phyloP scores from a whole-genome alignment of 2,797 vertebrate genomes.

The Microtus californicus region DNA sequence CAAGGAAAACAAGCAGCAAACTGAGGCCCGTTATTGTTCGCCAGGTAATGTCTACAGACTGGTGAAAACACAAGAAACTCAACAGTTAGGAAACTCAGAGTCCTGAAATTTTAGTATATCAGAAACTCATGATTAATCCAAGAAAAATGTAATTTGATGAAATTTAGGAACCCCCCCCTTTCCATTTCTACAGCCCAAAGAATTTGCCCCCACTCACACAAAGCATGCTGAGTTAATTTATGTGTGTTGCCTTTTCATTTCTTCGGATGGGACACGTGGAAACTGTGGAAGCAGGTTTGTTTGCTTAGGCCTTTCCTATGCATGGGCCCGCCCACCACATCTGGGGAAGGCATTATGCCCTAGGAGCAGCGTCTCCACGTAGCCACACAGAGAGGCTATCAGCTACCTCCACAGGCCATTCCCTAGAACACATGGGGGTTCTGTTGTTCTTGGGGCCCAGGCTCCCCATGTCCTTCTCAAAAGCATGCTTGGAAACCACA shows the following conservation, averaged over 20 bases:
- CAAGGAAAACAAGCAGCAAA: background rate
- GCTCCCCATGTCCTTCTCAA: constrained; percentile 57
- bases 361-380: background rate
- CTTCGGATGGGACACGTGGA: constrained; percentile 8
- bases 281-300: constrained; percentile 16
- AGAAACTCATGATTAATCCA: background rate
- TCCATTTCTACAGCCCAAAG: background rate
- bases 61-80: background rate
- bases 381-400: constrained; percentile 16
- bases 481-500: constrained; percentile 76
- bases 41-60: background rate
- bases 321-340: background rate
- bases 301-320: constrained; percentile 34
- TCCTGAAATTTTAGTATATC: constrained; percentile 49
- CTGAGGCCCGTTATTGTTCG: background rate
- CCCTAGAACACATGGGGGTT: constrained; percentile 39
- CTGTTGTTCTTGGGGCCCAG: constrained; percentile 57
- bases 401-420: background rate
- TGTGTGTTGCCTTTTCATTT: background rate
- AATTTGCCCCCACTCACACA: background rate
- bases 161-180: background rate
- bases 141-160: background rate
- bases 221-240: constrained; percentile 42
- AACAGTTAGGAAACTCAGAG: constrained; percentile 25
- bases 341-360: background rate